These are phyloP conservation scores for Epinotia brunnichana DNA, from an alignment of 2,888 invertebrate genomes.

Conservation along the genomic window DNA sequence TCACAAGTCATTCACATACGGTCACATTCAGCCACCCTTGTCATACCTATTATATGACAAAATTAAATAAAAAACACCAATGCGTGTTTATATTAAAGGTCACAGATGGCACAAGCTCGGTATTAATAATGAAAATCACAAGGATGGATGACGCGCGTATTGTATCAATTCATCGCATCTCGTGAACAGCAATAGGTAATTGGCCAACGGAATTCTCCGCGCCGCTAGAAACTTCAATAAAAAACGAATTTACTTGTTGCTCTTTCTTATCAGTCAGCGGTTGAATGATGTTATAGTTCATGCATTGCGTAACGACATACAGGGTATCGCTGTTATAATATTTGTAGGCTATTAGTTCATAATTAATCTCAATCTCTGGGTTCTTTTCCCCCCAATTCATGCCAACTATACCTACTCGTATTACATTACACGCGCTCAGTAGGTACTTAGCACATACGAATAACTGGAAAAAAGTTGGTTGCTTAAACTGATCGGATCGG, in stretches of 20 bases:
- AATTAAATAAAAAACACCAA: not conserved
- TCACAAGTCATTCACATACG: not conserved
- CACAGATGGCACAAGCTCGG: not conserved
- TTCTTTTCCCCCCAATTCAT: no score
- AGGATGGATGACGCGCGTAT: slow-evolving; percentile 12
- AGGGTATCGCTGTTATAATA: slow-evolving; percentile 9
- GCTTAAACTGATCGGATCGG: slow-evolving; percentile 8
- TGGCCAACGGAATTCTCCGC: slow-evolving; percentile 20
- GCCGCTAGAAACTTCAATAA: slow-evolving; percentile 26
- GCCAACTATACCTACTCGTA: no score
- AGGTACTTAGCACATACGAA: not conserved
- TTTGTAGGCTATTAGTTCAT: slow-evolving; percentile 1
- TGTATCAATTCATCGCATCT: slow-evolving; percentile 26
- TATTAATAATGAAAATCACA: slow-evolving; percentile 30
- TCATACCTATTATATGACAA: not conserved
- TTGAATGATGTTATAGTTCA: slow-evolving; percentile 3
- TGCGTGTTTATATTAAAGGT: not conserved
- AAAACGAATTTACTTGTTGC: not conserved
- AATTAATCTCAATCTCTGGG: not conserved
- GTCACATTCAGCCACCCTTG: slow-evolving; percentile 22
- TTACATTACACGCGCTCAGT: not conserved
- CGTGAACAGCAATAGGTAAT: slow-evolving; percentile 23
- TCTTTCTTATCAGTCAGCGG: slow-evolving; percentile 7
- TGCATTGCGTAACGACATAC: not conserved
- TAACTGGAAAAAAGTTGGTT: not conserved